phyloP scores from a whole-genome alignment of 2,113 vertebrate species.

The Anas platyrhynchos region DNA sequence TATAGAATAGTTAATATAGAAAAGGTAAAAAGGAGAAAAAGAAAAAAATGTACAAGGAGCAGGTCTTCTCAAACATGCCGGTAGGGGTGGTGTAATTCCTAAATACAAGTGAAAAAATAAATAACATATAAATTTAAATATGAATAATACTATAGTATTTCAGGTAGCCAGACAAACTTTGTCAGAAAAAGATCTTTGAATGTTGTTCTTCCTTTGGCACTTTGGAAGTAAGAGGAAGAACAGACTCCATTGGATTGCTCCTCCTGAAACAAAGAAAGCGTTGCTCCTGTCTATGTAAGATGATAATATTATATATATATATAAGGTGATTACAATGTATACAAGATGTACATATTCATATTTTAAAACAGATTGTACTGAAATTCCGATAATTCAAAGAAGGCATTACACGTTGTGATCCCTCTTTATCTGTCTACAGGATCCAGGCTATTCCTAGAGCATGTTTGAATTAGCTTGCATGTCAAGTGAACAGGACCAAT shows the following conservation, averaged over 20 bases:
- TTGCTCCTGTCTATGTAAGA: rapidly evolving
- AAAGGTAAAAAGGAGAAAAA: background rate
- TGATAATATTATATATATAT: background rate
- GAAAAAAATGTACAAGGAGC: background rate
- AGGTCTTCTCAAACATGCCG: background rate
- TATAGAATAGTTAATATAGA: background rate
- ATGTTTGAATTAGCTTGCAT: background rate
- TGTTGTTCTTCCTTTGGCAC: background rate
- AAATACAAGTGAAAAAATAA: background rate
- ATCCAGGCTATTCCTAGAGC: background rate
- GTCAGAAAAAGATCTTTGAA: background rate
- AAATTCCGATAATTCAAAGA: background rate
- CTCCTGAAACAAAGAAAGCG: background rate
- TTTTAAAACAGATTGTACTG: background rate
- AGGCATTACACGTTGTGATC: background rate
- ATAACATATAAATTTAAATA: background rate
- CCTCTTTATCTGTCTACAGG: background rate
- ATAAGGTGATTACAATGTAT: background rate
- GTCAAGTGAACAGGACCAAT: background rate
- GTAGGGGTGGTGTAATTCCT: background rate
- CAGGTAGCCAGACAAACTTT: background rate
- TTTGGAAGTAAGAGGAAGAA: background rate
- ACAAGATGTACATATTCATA: background rate
- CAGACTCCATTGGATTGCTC: background rate
- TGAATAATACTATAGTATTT: background rate